Percentiles rank a stretch among this genome's conserved stretches.
Evolutionary conservation across 2,888 invertebrate genomes (phyloP).

Genomic region (Drosophila limbata): DNA sequence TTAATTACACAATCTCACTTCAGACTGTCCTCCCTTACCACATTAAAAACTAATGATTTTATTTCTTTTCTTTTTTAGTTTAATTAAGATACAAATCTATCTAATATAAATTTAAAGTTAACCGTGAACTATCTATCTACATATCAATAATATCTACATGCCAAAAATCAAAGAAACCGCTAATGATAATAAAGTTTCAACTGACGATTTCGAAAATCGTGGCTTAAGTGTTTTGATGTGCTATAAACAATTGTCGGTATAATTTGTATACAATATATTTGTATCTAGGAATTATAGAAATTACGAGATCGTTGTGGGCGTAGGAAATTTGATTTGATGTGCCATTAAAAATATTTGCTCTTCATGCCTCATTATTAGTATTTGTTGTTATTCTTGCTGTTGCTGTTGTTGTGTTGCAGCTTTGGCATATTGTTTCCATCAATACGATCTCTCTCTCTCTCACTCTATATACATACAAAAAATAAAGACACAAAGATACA

Average conservation of each 20-base stretch:
- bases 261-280: conserved; percentile 34
- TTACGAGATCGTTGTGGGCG: conserved; percentile 42
- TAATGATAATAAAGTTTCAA: conserved; percentile 56
- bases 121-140: neutral
- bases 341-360: conserved; percentile 57
- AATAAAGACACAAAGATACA: conserved; percentile 20
- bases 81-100: conserved; percentile 14
- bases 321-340: conserved; percentile 66
- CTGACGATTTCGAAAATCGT: conserved; percentile 61
- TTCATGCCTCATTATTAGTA: conserved; percentile 37
- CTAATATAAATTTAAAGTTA: neutral
- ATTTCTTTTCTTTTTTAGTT: neutral
- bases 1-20: too few relatives aligned
- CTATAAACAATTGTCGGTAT: conserved; percentile 43
- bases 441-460: conserved; percentile 15
- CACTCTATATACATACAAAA: neutral
- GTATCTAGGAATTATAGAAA: conserved; percentile 38
- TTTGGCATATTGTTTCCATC: conserved; percentile 57
- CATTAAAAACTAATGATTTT: neutral
- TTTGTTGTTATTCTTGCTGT: conserved; percentile 28
- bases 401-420: conserved; percentile 33
- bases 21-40: neutral
- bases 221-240: conserved; percentile 44
- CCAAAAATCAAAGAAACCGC: conserved; percentile 22
- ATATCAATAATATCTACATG: too few relatives aligned